These are phyloP conservation scores for Apotomis betuletana DNA, from an alignment of 2,888 invertebrate genomes.

Conservation along the genomic window DNA sequence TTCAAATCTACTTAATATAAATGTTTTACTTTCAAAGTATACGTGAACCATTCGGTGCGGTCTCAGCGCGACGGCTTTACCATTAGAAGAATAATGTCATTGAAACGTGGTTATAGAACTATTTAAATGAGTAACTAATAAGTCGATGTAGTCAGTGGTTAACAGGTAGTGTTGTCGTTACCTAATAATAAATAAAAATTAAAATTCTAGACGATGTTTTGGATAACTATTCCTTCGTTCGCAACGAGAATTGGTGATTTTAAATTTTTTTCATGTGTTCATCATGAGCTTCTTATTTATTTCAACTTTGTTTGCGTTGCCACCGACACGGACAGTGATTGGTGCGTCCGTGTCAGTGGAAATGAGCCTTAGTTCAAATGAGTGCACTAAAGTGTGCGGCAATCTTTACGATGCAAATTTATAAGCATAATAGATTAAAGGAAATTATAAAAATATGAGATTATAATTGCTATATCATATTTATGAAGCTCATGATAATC, in stretches of 20 bases:
- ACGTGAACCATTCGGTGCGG: slow-evolving; percentile 43
- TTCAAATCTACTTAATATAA: slow-evolving; percentile 35
- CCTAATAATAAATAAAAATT: slow-evolving; percentile 61
- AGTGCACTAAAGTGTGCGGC: no score
- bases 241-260: slow-evolving; percentile 58
- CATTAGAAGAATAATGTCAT: slow-evolving; percentile 69
- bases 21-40: slow-evolving; percentile 33
- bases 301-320: background rate
- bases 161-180: slow-evolving; percentile 79
- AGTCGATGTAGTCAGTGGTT: slow-evolving; percentile 81
- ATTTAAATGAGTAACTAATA: slow-evolving; percentile 73
- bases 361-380: no score
- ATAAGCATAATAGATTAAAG: background rate
- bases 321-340: no score
- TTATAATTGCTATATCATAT: background rate
- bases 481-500: slow-evolving; percentile 21
- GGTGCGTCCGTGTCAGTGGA: no score
- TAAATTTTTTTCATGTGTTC: slow-evolving; percentile 17
- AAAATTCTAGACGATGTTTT: slow-evolving; percentile 60
- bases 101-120: slow-evolving; percentile 71
- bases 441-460: background rate
- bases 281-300: slow-evolving; percentile 20
- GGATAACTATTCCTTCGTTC: slow-evolving; percentile 61
- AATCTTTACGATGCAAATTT: background rate
- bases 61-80: slow-evolving; percentile 68